Percentiles rank a stretch among this genome's conserved stretches.
phyloP scores from a whole-genome alignment of 2,888 invertebrate species.

The Phlogophora meticulosa region DNA sequence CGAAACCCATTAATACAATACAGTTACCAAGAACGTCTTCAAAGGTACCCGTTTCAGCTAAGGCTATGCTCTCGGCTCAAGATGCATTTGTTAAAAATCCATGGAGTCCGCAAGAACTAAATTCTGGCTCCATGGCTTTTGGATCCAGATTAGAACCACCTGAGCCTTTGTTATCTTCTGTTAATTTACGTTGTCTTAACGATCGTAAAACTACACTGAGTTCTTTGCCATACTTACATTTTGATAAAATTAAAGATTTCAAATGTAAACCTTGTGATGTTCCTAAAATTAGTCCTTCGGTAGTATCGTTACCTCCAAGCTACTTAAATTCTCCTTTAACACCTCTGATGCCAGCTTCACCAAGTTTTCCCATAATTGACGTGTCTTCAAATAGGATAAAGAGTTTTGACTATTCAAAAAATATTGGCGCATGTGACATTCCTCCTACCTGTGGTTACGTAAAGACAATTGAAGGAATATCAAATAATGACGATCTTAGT shows the following conservation, averaged over 20 bases:
- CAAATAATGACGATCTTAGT: neutral
- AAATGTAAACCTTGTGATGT: neutral
- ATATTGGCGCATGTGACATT: neutral
- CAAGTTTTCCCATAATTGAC: neutral
- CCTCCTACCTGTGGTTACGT: neutral
- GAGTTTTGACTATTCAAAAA: neutral
- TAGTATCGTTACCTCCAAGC: neutral
- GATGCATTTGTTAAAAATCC: neutral
- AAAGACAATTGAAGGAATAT: neutral
- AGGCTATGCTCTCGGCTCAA: neutral
- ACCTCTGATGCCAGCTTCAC: neutral
- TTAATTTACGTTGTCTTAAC: too few species aligned
- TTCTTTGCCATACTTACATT: neutral
- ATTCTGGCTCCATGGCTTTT: neutral
- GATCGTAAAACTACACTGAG: neutral
- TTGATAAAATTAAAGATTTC: neutral
- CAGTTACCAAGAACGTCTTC: conserved; percentile 2
- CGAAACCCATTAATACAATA: neutral
- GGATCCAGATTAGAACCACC: neutral
- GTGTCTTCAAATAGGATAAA: neutral
- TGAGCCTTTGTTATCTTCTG: neutral
- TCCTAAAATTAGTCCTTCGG: neutral
- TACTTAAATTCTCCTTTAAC: neutral
- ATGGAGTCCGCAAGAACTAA: neutral
- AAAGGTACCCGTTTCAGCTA: neutral